These are phyloP conservation scores for Chlorops oryzae DNA, from an alignment of 1,140 invertebrate genomes.

Conservation along the genomic window DNA sequence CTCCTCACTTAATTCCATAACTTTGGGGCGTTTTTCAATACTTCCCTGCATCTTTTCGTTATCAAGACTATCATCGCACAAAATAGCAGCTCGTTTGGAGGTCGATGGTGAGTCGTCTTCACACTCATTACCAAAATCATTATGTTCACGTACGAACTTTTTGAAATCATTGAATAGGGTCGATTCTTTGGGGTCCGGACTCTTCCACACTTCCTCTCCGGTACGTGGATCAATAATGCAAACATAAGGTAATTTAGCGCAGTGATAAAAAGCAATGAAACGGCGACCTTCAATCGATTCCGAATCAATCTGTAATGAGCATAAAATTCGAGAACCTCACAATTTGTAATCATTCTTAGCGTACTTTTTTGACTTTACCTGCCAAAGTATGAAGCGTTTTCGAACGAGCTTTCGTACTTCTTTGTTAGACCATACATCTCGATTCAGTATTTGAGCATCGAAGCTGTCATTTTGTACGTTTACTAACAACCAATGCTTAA, in stretches of 20 bases:
- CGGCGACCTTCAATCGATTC: constrained; percentile 63
- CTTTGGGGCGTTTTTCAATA: constrained; percentile 27
- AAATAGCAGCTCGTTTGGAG: constrained; percentile 27
- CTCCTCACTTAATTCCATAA: constrained; percentile 40
- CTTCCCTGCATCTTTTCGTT: constrained; percentile 1
- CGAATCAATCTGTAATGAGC: constrained; percentile 56
- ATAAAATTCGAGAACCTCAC: too few relatives aligned
- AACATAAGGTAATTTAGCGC: constrained; percentile 63
- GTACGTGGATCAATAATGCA: constrained; percentile 72
- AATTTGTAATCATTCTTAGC: too few relatives aligned
- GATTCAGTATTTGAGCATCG: constrained; percentile 65
- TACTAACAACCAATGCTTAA: constrained; percentile 68
- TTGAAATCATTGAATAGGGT: constrained; percentile 28
- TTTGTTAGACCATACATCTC: constrained; percentile 69
- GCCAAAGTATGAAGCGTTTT: constrained; percentile 74
- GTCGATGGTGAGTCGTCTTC: constrained; percentile 28
- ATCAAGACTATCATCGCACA: constrained; percentile 24
- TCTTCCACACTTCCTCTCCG: constrained; percentile 54
- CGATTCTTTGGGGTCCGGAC: constrained; percentile 29
- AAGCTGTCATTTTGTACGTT: constrained; percentile 78
- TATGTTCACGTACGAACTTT: constrained; percentile 34
- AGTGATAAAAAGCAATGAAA: constrained; percentile 67
- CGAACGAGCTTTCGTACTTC: constrained; percentile 62
- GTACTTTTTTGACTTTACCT: too few relatives aligned
- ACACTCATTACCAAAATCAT: constrained; percentile 25